Percentiles rank a stretch among this genome's conserved stretches.
These are phyloP conservation scores for Sylvia atricapilla DNA, from an alignment of 2,113 vertebrate genomes.

Conservation along the genomic window DNA sequence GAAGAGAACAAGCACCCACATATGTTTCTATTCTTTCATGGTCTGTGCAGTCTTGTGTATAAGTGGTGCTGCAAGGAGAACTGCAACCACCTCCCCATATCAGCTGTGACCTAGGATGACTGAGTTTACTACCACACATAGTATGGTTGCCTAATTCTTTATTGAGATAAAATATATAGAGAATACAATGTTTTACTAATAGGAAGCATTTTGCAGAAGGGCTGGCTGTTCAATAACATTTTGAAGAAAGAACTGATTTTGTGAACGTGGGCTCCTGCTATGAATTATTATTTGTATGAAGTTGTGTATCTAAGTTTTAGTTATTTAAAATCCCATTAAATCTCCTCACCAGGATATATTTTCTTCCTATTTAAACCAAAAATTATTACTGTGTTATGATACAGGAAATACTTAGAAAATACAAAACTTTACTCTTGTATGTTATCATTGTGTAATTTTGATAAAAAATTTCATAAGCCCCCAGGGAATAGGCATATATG, in stretches of 20 bases:
- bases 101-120: neutral
- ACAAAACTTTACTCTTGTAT: neutral
- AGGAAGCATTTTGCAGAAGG: neutral
- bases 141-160: neutral
- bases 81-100: neutral
- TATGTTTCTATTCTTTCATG: neutral
- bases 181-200: neutral
- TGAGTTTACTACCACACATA: neutral
- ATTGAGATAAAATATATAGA: neutral
- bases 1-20: constrained; percentile 50
- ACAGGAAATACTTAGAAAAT: neutral
- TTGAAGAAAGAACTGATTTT: neutral
- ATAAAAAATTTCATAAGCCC: neutral
- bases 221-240: neutral
- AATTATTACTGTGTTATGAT: neutral
- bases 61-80: neutral
- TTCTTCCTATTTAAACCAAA: neutral
- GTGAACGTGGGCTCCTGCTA: neutral
- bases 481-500: neutral
- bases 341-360: neutral
- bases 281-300: neutral
- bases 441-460: neutral
- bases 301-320: neutral
- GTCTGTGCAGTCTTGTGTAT: constrained; percentile 11
- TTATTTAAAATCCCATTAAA: neutral